Percentiles rank a stretch among this genome's conserved stretches.
These are phyloP conservation scores for Anableps anableps DNA, from an alignment of 2,797 vertebrate species.

Conservation along the genomic window DNA sequence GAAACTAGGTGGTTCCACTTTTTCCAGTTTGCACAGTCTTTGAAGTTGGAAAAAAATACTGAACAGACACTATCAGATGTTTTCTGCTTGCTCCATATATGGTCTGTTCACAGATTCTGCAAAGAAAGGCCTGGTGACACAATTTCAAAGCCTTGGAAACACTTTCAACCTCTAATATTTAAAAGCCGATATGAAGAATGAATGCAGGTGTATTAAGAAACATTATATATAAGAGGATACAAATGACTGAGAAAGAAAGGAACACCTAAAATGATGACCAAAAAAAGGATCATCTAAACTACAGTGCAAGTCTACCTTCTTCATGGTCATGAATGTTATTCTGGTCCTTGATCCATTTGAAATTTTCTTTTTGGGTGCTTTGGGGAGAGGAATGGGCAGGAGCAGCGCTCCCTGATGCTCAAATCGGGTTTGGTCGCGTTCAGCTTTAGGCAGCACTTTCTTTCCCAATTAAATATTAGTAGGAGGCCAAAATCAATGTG, in stretches of 20 bases:
- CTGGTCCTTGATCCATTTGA: no score
- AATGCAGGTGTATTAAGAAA: not conserved
- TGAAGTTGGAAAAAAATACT: not conserved
- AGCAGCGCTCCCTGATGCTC: no score
- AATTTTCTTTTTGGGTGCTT: no score
- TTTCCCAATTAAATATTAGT: no score
- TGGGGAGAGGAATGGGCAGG: no score
- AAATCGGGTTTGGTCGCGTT: no score
- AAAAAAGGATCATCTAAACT: not conserved
- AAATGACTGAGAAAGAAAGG: not conserved
- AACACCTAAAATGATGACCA: no score
- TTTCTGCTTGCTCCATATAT: not conserved
- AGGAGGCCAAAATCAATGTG: no score
- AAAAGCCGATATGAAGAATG: not conserved
- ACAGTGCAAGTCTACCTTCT: no score
- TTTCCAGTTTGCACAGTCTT: not conserved
- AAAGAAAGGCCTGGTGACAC: not conserved
- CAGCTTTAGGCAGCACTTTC: no score
- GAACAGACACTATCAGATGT: not conserved
- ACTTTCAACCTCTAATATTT: not conserved
- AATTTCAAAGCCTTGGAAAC: not conserved
- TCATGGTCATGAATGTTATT: no score
- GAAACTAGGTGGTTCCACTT: not conserved
- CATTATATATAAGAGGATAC: not conserved
- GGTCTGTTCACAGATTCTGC: not conserved